Conservation (phyloP, 2,888 invertebrate species). For the Blastobasis adustella region DNA sequence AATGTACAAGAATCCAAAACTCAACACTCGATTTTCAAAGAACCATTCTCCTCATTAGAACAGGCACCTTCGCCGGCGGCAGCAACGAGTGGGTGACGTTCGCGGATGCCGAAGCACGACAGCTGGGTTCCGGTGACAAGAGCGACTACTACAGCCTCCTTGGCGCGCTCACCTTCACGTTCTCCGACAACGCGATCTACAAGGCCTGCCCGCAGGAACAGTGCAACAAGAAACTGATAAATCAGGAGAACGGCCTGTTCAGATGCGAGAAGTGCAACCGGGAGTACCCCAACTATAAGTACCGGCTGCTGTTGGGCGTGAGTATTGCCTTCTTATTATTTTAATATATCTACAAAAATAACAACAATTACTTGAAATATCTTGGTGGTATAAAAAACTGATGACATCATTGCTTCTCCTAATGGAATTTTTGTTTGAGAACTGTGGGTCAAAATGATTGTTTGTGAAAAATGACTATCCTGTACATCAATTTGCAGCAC, state of each 20-base stretch:
- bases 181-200: constrained; percentile 90
- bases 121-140: constrained; percentile 83
- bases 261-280: constrained; percentile 96
- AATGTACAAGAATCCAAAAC: no score
- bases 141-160: constrained; percentile 88
- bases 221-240: constrained; percentile 97
- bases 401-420: no score
- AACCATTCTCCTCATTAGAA: constrained; percentile 20
- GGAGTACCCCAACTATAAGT: constrained; percentile 89
- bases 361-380: no score
- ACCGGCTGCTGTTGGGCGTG: constrained; percentile 87
- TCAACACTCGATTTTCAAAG: no score
- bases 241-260: constrained; percentile 90
- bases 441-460: no score
- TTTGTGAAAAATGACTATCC: no score
- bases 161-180: constrained; percentile 85
- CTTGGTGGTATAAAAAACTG: no score
- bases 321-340: constrained; percentile 39
- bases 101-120: constrained; percentile 80
- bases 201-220: constrained; percentile 91
- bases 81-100: constrained; percentile 84
- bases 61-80: constrained; percentile 59
- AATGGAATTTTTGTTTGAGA: no score
- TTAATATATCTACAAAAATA: no score
- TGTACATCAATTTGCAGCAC: no score